Evolutionary conservation across 1,140 invertebrate genomes (phyloP).

Genomic region (Ladona fulva): DNA sequence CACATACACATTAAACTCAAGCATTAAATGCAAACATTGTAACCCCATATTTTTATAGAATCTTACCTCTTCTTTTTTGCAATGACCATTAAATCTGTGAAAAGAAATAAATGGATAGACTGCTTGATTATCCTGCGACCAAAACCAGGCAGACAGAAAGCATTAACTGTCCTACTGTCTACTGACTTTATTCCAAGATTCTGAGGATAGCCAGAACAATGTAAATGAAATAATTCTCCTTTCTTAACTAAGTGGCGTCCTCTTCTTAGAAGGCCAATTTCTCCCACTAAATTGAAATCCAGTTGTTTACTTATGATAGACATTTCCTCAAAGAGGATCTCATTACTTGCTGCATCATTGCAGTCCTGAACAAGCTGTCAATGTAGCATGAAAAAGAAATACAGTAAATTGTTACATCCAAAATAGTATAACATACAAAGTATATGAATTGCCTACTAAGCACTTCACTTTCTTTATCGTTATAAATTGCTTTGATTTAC

Average conservation of each 20-base stretch:
- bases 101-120: slow-evolving; percentile 72
- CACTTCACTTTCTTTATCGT: background rate
- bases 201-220: slow-evolving; percentile 78
- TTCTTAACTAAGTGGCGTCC: slow-evolving; percentile 27
- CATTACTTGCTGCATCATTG: slow-evolving; percentile 82
- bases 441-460: background rate
- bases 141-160: slow-evolving; percentile 48
- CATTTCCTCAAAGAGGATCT: slow-evolving; percentile 76
- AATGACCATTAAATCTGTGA: slow-evolving; percentile 85
- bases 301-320: slow-evolving; percentile 52
- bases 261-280: background rate
- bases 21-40: background rate
- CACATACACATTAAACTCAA: background rate
- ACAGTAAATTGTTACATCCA: background rate
- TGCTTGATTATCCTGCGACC: slow-evolving; percentile 67
- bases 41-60: background rate
- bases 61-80: slow-evolving; percentile 71
- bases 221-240: slow-evolving; percentile 55
- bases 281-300: slow-evolving; percentile 54
- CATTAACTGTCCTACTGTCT: slow-evolving; percentile 57
- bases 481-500: background rate
- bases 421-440: background rate
- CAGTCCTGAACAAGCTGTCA: slow-evolving; percentile 68
- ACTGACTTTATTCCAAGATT: slow-evolving; percentile 64
- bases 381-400: slow-evolving; percentile 11